Base-by-base conservation (phyloP, 2,113 vertebrate genomes). In the Podocnemis expansa region DNA sequence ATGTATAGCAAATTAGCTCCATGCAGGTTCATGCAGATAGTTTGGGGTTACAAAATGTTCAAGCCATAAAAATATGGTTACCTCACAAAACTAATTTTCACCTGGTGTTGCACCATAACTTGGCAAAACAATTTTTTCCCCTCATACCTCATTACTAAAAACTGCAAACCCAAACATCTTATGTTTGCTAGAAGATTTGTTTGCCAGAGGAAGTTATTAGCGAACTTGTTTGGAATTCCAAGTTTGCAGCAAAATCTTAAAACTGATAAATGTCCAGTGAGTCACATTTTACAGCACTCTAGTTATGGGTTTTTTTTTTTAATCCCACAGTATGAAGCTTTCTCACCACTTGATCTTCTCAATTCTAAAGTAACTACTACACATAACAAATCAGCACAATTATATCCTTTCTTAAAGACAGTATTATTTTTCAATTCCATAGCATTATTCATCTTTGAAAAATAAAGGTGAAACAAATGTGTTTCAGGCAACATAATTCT, bases 281-380 rank as follows among this genome's bases (percentile, higher is more conserved):
- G 89, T 0, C 5, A 67, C 5, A 47, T 1, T 51, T 3, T 0
- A 0, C 5, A 4, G 19, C 78, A 79, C 12, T 17, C 34, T 19
- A 67, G 34, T n/a, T 34, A 67, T 47, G 47, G 6, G 47, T 47
- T 47, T 47, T 47, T 47, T n/a, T 19, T 34, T n/a, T n/a, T 16
- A 8, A 67, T 19, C 34, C 34, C 31, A 63, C 14, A 34, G 27
- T 34, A 16, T 67, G 34, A 67, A 67, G 34, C 34, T 67, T n/a
- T 67, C 17, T 67, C 60, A n/a, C 19, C 34, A 67, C 31, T n/a
- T n/a, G 60, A 67, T 67, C 14, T 34, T 67, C 60, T 19, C 60
- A 67, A n/a, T 6, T n/a, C 7, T n/a, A 67, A 67, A n/a, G 60
- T 19, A 67, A 67, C 34, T 63, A n/a, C 29, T 52, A 52, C 17